Percentiles rank a stretch among this genome's conserved stretches.
Evolutionary conservation across 2,888 invertebrate species (phyloP).

Genomic region (Trichogramma dendrolimi): DNA sequence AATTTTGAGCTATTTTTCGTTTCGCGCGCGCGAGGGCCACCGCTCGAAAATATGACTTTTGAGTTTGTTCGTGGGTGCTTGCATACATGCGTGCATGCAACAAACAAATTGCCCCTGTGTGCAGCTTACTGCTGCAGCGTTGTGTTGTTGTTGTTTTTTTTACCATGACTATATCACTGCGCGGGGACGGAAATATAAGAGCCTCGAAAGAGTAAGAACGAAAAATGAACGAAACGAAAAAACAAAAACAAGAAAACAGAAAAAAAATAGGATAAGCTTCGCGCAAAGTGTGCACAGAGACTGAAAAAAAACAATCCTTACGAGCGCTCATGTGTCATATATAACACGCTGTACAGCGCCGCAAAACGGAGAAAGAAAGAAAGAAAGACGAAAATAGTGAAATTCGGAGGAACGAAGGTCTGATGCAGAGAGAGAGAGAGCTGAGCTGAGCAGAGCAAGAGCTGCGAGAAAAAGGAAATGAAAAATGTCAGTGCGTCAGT

Average conservation of each 20-base stretch:
- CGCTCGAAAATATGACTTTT: too few relatives aligned
- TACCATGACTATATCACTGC: too few relatives aligned
- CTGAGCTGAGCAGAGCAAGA: conserved; percentile 9
- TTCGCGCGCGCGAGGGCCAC: too few relatives aligned
- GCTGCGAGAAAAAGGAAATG: conserved; percentile 30
- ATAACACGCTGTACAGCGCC: background rate
- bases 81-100: too few relatives aligned
- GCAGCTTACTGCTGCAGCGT: too few relatives aligned
- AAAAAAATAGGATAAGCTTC: conserved; percentile 1
- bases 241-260: conserved; percentile 5
- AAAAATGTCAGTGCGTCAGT: conserved; percentile 35
- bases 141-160: too few relatives aligned
- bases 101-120: too few relatives aligned
- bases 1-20: too few relatives aligned
- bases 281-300: too few relatives aligned
- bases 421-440: conserved; percentile 10
- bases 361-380: background rate
- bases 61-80: too few relatives aligned
- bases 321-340: too few relatives aligned
- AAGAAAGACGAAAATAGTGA: conserved; percentile 4
- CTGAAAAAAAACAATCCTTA: background rate
- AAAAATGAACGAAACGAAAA: background rate
- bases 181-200: too few relatives aligned
- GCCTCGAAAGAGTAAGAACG: background rate
- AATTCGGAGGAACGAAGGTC: background rate